These are phyloP conservation scores for Chloroceryle aenea DNA, from an alignment of 2,113 vertebrate species.

Conservation along the genomic window DNA sequence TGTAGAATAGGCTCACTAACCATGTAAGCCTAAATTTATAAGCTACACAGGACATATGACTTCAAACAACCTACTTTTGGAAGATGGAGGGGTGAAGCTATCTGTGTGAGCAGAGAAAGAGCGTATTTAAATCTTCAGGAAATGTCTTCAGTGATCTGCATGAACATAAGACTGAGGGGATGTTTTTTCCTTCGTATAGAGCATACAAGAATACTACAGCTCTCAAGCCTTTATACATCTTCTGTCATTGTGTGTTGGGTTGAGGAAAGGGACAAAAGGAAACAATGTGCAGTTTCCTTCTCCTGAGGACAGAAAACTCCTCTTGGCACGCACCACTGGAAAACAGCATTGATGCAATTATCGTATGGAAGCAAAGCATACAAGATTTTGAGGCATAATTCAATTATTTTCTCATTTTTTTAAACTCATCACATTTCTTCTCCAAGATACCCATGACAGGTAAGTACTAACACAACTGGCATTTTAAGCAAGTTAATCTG, in stretches of 20 bases:
- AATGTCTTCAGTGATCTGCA: background rate
- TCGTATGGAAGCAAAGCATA: background rate
- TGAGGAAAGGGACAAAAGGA: background rate
- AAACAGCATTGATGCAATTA: background rate
- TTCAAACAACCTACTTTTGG: background rate
- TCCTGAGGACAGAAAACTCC: background rate
- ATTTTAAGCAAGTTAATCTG: background rate
- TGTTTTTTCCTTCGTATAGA: background rate
- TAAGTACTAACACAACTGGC: background rate
- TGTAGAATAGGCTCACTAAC: background rate
- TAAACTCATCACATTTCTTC: background rate
- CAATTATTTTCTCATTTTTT: background rate
- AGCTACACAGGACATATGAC: background rate
- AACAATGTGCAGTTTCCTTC: background rate
- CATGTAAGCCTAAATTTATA: background rate
- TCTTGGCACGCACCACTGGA: background rate
- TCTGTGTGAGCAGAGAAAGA: background rate
- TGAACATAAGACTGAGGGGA: background rate
- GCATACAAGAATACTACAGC: background rate
- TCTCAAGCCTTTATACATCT: background rate
- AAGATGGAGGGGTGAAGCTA: background rate
- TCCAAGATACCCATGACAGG: background rate
- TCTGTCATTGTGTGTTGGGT: background rate
- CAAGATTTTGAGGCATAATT: background rate
- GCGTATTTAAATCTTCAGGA: background rate